Conservation (phyloP, 2,888 invertebrate species). For the Drosophila siamana region DNA sequence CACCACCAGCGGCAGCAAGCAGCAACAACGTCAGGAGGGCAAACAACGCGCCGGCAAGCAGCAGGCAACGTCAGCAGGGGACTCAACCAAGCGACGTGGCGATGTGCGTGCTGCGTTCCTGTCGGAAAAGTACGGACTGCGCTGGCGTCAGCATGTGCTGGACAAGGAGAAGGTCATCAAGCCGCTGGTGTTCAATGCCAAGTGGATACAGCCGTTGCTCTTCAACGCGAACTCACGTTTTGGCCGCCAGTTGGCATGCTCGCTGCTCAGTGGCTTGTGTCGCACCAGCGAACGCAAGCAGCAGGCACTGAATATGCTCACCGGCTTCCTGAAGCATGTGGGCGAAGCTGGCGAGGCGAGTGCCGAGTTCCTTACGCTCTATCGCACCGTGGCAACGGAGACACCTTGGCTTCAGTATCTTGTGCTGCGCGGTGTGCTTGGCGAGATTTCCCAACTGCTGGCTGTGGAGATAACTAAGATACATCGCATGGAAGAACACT, state of each 20-base stretch:
- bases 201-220: slow-evolving; percentile 95
- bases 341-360: slow-evolving; percentile 96
- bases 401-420: slow-evolving; percentile 97
- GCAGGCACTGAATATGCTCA: slow-evolving; percentile 93
- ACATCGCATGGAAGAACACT: slow-evolving; percentile 95
- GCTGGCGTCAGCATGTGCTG: slow-evolving; percentile 87
- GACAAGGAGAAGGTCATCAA: slow-evolving; percentile 83
- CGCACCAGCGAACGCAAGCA: slow-evolving; percentile 89
- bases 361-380: slow-evolving; percentile 94
- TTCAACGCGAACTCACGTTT: slow-evolving; percentile 96
- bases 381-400: slow-evolving; percentile 93
- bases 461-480: slow-evolving; percentile 95
- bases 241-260: slow-evolving; percentile 95
- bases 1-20: slow-evolving; percentile 44
- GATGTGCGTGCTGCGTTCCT: slow-evolving; percentile 87
- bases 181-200: slow-evolving; percentile 87
- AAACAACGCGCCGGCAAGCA: slow-evolving; percentile 59
- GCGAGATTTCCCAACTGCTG: slow-evolving; percentile 93
- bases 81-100: slow-evolving; percentile 19
- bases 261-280: slow-evolving; percentile 94
- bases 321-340: slow-evolving; percentile 94
- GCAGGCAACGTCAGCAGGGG: slow-evolving; percentile 19
- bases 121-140: slow-evolving; percentile 90
- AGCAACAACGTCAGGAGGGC: slow-evolving; percentile 50
- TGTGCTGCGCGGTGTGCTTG: slow-evolving; percentile 93